Conservation (phyloP, 2,888 invertebrate genomes). For the Trichopoda pennipes region DNA sequence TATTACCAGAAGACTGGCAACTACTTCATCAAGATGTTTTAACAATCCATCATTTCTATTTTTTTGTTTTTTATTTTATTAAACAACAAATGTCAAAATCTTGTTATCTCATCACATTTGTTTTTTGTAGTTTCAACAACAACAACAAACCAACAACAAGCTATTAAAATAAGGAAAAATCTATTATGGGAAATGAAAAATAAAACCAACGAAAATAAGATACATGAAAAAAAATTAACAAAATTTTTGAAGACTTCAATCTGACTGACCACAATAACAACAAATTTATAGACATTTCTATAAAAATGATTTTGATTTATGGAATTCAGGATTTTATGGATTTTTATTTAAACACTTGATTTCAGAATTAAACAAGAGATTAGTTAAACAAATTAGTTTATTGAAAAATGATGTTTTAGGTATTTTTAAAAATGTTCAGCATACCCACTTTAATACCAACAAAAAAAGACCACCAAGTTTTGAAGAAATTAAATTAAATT, state of each 20-base stretch:
- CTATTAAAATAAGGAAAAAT: slow-evolving; percentile 21
- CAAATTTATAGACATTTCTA: slow-evolving; percentile 19
- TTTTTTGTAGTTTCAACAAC: slow-evolving; percentile 2
- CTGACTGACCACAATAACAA: slow-evolving; percentile 43
- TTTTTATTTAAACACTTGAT: neutral
- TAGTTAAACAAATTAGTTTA: slow-evolving; percentile 21
- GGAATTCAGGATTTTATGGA: slow-evolving; percentile 43
- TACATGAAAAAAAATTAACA: slow-evolving; percentile 39
- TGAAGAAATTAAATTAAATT: neutral
- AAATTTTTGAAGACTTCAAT: slow-evolving; percentile 52
- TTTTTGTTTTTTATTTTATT: slow-evolving; percentile 17
- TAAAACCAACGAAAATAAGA: slow-evolving; percentile 5
- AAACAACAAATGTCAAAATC: slow-evolving; percentile 62
- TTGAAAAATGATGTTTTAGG: neutral
- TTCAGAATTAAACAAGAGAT: slow-evolving; percentile 2
- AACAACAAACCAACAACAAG: neutral
- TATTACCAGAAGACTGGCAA: no score
- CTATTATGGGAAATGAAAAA: slow-evolving; percentile 3
- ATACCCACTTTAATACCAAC: neutral
- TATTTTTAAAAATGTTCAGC: slow-evolving; percentile 19
- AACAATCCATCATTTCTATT: slow-evolving; percentile 61
- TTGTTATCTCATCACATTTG: slow-evolving; percentile 50
- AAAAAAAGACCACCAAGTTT: slow-evolving; percentile 44
- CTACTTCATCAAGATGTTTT: slow-evolving; percentile 44
- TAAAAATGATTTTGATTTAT: slow-evolving; percentile 58